Conservation (phyloP, 2,797 vertebrate genomes). For the Parauchenoglanis ngamensis region DNA sequence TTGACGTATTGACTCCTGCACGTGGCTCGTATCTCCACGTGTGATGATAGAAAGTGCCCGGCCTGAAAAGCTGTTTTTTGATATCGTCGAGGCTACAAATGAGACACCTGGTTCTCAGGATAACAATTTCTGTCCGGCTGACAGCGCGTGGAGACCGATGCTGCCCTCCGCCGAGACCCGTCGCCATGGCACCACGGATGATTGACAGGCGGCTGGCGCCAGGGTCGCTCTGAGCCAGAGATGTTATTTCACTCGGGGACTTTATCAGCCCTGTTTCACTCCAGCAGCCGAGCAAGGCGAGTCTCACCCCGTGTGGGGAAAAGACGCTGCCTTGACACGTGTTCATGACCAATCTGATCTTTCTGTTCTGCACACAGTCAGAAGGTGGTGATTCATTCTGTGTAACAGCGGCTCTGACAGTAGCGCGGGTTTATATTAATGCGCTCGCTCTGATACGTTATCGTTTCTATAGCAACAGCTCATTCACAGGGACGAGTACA, state of each 20-base stretch:
- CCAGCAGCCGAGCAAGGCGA: constrained; percentile 5
- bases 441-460: background rate
- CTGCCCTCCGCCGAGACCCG: constrained; percentile 26
- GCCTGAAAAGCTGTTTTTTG: constrained; percentile 21
- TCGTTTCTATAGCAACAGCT: background rate
- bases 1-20: background rate
- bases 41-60: background rate
- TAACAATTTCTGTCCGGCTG: constrained; percentile 31
- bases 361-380: background rate
- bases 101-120: constrained; percentile 41
- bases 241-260: constrained; percentile 27
- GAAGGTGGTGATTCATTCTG: background rate
- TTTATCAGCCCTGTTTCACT: constrained; percentile 28
- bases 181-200: constrained; percentile 30
- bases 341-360: background rate
- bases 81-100: constrained; percentile 28
- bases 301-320: background rate
- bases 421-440: background rate
- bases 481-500: background rate
- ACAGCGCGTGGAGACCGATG: constrained; percentile 42
- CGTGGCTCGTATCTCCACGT: background rate
- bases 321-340: constrained; percentile 10
- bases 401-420: background rate
- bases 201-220: constrained; percentile 46
- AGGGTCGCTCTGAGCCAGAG: constrained; percentile 17